A percentile compares a stretch with the other conserved stretches of the same genome.
Conservation (phyloP, 2,113 vertebrate genomes). For the Chlamydotis undulata region DNA sequence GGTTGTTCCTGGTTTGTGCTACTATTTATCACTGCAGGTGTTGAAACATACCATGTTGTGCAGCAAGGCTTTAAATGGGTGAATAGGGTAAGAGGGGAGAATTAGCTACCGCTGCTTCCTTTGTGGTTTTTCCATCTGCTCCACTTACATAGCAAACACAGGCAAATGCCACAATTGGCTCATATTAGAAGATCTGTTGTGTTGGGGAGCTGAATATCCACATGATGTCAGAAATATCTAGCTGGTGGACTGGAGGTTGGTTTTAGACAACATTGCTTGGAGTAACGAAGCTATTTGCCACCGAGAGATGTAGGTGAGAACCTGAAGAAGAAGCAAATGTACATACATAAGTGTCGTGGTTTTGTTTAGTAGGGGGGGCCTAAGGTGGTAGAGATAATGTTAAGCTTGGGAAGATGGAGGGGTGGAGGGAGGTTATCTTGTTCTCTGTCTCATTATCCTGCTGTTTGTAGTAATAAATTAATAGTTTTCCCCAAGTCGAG, state of each 20-base stretch:
- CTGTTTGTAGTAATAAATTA: too few species aligned
- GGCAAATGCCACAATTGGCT: neutral
- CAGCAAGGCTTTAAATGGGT: constrained; percentile 34
- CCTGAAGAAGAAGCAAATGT: neutral
- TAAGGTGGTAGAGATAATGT: too few species aligned
- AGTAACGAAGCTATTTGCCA: neutral
- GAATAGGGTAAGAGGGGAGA: neutral
- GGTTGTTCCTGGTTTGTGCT: constrained; percentile 28
- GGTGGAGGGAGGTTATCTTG: too few species aligned
- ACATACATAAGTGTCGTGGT: neutral
- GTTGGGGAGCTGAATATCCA: neutral
- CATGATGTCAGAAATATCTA: neutral
- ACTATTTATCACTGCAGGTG: constrained; percentile 56
- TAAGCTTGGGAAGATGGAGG: too few species aligned
- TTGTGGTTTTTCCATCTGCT: constrained; percentile 29
- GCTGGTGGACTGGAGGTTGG: neutral
- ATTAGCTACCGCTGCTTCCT: neutral
- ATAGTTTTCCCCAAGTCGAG: too few species aligned
- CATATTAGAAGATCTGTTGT: neutral
- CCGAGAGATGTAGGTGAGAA: neutral
- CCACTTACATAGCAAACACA: neutral
- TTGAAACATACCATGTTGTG: constrained; percentile 27
- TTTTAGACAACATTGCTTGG: neutral
- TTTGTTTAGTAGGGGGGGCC: too few species aligned
- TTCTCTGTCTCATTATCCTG: too few species aligned